Evolutionary conservation across 2,888 invertebrate genomes (phyloP).

Genomic region (Suillia variegata): DNA sequence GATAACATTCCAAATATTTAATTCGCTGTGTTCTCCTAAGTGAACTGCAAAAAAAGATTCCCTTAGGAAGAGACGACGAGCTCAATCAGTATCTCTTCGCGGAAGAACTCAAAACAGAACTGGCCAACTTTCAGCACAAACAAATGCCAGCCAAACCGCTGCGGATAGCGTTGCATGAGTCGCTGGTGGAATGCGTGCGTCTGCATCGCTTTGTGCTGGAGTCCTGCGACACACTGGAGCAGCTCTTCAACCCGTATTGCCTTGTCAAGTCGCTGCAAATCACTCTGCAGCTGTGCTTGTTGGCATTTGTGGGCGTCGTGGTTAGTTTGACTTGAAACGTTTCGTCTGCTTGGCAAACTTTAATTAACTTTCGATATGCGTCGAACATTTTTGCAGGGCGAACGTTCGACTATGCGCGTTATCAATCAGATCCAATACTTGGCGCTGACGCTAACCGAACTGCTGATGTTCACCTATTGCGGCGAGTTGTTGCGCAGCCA

Average conservation of each 20-base stretch:
- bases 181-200: constrained; percentile 50
- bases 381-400: constrained; percentile 26
- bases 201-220: constrained; percentile 56
- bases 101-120: constrained; percentile 40
- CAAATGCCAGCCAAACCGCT: not conserved
- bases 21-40: too few species aligned
- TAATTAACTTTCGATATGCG: not conserved
- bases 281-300: constrained; percentile 55
- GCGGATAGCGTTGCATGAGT: constrained; percentile 22
- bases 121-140: constrained; percentile 22
- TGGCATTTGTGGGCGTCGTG: constrained; percentile 54
- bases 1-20: too few species aligned
- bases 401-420: constrained; percentile 38
- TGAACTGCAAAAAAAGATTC: not conserved
- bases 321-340: too few species aligned
- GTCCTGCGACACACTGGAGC: constrained; percentile 51
- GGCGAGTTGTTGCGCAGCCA: constrained; percentile 50
- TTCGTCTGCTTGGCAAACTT: not conserved
- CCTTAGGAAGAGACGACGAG: constrained; percentile 35
- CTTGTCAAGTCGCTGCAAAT: constrained; percentile 57
- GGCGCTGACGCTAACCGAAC: constrained; percentile 45
- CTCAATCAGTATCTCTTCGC: constrained; percentile 45
- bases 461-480: constrained; percentile 54
- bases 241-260: constrained; percentile 56
- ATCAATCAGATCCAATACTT: constrained; percentile 53